Evolutionary conservation across 2,888 invertebrate genomes (phyloP).

Genomic region (Chaetogeoica ovagalla): DNA sequence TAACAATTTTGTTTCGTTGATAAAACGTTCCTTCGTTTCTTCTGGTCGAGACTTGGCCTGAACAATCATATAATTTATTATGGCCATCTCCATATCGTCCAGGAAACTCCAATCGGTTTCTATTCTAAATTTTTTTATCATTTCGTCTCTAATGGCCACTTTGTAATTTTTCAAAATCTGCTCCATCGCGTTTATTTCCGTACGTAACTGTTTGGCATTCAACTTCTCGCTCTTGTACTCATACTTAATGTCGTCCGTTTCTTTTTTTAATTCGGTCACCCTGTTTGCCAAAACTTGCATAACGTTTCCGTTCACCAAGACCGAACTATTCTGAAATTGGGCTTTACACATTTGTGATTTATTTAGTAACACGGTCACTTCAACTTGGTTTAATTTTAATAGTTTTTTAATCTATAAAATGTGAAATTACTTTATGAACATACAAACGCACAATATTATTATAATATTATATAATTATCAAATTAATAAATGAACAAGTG

Average conservation of each 20-base stretch:
- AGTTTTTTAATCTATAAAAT: constrained; percentile 70
- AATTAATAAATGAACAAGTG: no score
- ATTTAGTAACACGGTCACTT: constrained; percentile 69
- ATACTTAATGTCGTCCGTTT: neutral
- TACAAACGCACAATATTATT: no score
- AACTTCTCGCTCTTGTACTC: constrained; percentile 66
- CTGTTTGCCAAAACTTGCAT: constrained; percentile 31
- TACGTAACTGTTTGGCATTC: constrained; percentile 72
- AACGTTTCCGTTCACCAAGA: constrained; percentile 44
- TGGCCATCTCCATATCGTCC: constrained; percentile 64
- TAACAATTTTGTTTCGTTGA: constrained; percentile 59
- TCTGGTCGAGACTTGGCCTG: constrained; percentile 63
- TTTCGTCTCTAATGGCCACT: constrained; percentile 62
- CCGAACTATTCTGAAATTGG: constrained; percentile 32
- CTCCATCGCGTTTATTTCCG: constrained; percentile 71
- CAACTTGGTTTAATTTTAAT: constrained; percentile 75
- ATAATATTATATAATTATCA: no score
- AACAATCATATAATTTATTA: constrained; percentile 64
- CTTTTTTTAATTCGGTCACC: constrained; percentile 26
- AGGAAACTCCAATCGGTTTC: constrained; percentile 60
- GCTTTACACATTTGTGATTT: constrained; percentile 66
- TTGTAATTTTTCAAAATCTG: constrained; percentile 65
- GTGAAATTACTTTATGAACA: neutral
- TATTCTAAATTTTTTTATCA: constrained; percentile 66
- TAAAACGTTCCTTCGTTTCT: constrained; percentile 61